phyloP scores from a whole-genome alignment of 2,888 invertebrate species.

The Platerodrilus igneus region DNA sequence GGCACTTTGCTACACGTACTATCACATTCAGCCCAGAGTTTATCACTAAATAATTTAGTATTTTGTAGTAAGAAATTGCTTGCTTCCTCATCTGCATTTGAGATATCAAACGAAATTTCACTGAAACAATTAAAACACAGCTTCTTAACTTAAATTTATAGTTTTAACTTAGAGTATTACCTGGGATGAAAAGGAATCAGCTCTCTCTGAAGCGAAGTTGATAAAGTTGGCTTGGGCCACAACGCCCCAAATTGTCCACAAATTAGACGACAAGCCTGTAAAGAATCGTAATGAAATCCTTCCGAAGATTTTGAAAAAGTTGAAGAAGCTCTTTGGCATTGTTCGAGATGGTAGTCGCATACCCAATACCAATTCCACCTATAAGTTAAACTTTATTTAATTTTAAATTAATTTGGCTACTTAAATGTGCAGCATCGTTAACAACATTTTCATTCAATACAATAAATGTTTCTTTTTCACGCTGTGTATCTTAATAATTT shows the following conservation, averaged over 20 bases:
- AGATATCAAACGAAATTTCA: conserved; percentile 48
- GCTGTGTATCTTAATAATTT: too few relatives aligned
- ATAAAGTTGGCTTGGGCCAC: conserved; percentile 63
- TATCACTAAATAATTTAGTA: conserved; percentile 53
- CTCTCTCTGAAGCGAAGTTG: conserved; percentile 12
- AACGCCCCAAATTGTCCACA: conserved; percentile 65
- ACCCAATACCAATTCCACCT: conserved; percentile 30
- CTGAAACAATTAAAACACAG: conserved; percentile 20
- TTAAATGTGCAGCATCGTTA: too few relatives aligned
- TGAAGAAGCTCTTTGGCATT: conserved; percentile 18
- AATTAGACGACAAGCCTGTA: conserved; percentile 62
- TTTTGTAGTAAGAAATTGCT: conserved; percentile 54
- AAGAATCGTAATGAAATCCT: conserved; percentile 33
- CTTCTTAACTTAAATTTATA: background rate
- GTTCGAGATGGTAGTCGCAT: conserved; percentile 20
- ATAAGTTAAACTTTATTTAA: too few relatives aligned
- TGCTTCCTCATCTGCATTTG: conserved; percentile 49
- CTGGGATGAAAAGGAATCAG: conserved; percentile 15
- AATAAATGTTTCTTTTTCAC: too few relatives aligned
- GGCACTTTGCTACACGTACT: conserved; percentile 46
- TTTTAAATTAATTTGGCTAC: too few relatives aligned
- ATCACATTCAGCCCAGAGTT: conserved; percentile 58
- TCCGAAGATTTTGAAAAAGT: too few relatives aligned
- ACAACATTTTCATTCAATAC: too few relatives aligned
- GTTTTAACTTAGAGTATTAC: conserved; percentile 5